Evolutionary conservation across 2,113 vertebrate species (phyloP), one percentile per base, ranked within the genome.

Genomic region (Oncorhynchus nerka): DNA sequence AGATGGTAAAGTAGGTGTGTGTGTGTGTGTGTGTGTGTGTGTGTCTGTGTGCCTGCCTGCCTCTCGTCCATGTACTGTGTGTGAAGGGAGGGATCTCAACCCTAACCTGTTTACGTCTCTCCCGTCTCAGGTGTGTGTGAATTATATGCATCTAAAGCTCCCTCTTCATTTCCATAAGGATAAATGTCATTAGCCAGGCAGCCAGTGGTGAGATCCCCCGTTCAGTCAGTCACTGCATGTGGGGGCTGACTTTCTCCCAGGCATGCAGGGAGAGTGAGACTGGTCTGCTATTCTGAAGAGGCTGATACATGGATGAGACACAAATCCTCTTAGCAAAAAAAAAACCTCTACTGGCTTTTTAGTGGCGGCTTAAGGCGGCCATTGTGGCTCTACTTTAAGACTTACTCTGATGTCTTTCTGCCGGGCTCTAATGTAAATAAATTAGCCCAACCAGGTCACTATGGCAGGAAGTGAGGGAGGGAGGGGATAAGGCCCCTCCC

Each of bases 101-200:
- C 34, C 19, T 87, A 76, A 68, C 78, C 67, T 68, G 78, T 87
- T 88, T 84, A 84, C 51, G 75, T 76, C 80, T 49, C 74, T n/a
- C 83, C 79, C 39, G 2, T 45, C 39, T 45, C 39, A 45, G 39
- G 39, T 45, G 39, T 45, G 39, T 11, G 39, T 45, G 39, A 45
- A 11, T 9, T 11, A 45, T 45, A 12, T 45, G 39, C 9, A 39
- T 39, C 39, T 39, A 39, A 45, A 45, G 39, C 0, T 11, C 39
- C 2, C 39, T 45, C 85, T 87, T 76, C 79, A 78, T 87, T 83
- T 86, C 89, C 84, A 85, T 82, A 73, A 84, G 89, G 88, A 90
- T 91, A 88, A 90, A 88, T 89, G 89, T 92, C 88, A 92, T 90
- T 89, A 90, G 81, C 80, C 68, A 75, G 83, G 79, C 88, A 86